Evolutionary conservation across 2,797 vertebrate species (phyloP).

Genomic region (Nyctibius grandis): DNA sequence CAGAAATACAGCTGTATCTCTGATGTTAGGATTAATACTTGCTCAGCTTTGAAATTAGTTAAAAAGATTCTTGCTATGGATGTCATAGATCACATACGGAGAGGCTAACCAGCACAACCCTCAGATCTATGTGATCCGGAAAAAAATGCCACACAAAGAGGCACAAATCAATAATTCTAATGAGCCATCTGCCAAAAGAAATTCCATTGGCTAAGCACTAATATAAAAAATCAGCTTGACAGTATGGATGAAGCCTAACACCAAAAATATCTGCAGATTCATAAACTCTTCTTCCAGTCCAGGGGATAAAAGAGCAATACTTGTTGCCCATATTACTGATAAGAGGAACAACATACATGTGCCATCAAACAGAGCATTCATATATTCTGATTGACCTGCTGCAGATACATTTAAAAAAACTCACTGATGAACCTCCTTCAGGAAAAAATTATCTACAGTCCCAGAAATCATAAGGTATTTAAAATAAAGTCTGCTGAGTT

Average conservation of each 20-base stretch:
- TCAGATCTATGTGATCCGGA: neutral
- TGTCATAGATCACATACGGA: neutral
- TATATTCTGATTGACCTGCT: neutral
- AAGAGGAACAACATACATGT: neutral
- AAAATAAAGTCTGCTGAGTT: neutral
- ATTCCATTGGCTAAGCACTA: neutral
- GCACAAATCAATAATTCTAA: neutral
- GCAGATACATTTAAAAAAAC: neutral
- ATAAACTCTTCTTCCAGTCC: neutral
- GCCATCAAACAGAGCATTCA: neutral
- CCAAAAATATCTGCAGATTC: neutral
- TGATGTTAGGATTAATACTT: neutral
- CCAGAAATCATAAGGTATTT: neutral
- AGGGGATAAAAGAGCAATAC: neutral
- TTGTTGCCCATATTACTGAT: neutral
- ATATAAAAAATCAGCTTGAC: neutral
- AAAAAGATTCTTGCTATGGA: neutral
- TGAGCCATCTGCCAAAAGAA: neutral
- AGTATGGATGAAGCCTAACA: neutral
- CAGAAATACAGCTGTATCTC: constrained; percentile 37
- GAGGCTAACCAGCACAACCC: neutral
- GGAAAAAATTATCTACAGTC: neutral
- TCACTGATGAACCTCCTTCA: neutral
- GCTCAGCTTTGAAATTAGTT: neutral
- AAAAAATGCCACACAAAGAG: neutral